These are phyloP conservation scores for Hypomecis atomaria DNA, from an alignment of 2,888 invertebrate genomes.

Conservation along the genomic window DNA sequence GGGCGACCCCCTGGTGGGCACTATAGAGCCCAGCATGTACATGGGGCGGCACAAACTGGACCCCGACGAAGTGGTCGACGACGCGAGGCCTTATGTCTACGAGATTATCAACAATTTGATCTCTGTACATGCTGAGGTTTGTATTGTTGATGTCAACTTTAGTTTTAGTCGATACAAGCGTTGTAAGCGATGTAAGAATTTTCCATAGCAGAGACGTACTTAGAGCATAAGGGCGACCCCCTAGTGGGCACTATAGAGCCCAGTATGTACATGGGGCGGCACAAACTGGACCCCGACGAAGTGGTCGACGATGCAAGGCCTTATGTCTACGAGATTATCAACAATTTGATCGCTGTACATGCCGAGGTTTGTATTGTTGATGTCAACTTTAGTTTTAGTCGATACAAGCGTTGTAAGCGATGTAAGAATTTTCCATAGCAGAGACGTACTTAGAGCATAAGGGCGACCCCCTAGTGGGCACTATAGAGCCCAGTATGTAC, in stretches of 20 bases:
- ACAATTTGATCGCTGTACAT: constrained; percentile 91
- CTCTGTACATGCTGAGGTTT: constrained; percentile 90
- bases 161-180: constrained; percentile 89
- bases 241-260: constrained; percentile 98
- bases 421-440: constrained; percentile 87
- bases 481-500: constrained; percentile 98
- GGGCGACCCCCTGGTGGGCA: constrained; percentile 97
- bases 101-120: constrained; percentile 93
- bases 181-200: constrained; percentile 87
- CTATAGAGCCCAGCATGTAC: constrained; percentile 98
- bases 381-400: constrained; percentile 89
- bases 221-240: constrained; percentile 96
- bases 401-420: constrained; percentile 87
- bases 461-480: constrained; percentile 97
- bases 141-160: constrained; percentile 73
- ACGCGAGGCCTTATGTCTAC: constrained; percentile 94
- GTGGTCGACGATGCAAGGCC: constrained; percentile 91
- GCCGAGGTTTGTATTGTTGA: constrained; percentile 86
- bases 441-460: constrained; percentile 95
- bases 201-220: constrained; percentile 90
- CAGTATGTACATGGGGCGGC: constrained; percentile 96
- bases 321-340: constrained; percentile 95
- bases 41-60: constrained; percentile 95
- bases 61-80: constrained; percentile 89
- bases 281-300: constrained; percentile 92